These are phyloP conservation scores for Hirtodrosophila trivittata DNA, from an alignment of 2,888 invertebrate species.

Conservation along the genomic window DNA sequence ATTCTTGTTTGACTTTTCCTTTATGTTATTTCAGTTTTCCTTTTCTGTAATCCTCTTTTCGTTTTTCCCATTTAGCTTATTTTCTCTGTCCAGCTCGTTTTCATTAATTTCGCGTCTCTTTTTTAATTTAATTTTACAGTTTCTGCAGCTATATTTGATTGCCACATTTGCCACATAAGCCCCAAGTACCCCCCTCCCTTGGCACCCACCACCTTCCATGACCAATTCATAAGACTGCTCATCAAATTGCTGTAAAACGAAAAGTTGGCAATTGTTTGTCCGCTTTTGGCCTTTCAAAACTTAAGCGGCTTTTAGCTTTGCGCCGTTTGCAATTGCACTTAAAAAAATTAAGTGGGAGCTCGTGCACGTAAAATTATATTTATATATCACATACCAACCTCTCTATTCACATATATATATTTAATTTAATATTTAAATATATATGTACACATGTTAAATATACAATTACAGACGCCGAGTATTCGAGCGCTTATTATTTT, in stretches of 20 bases:
- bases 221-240: neutral
- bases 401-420: conserved; percentile 2
- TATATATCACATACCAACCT: conserved; percentile 2
- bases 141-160: conserved; percentile 15
- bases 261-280: conserved; percentile 50
- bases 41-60: no score
- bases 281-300: conserved; percentile 33
- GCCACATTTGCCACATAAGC: conserved; percentile 24
- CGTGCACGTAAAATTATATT: conserved; percentile 41
- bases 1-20: no score
- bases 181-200: neutral
- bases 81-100: no score
- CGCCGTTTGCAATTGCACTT: conserved; percentile 53
- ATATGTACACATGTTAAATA: neutral
- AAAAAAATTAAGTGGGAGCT: conserved; percentile 41
- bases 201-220: neutral
- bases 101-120: no score
- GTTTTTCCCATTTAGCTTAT: no score
- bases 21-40: no score
- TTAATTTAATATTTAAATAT: conserved; percentile 9
- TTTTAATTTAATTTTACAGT: no score
- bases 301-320: conserved; percentile 56
- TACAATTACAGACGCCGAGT: conserved; percentile 20
- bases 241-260: conserved; percentile 25
- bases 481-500: no score